Conservation (phyloP, 2,113 vertebrate species). For the Procavia capensis region DNA sequence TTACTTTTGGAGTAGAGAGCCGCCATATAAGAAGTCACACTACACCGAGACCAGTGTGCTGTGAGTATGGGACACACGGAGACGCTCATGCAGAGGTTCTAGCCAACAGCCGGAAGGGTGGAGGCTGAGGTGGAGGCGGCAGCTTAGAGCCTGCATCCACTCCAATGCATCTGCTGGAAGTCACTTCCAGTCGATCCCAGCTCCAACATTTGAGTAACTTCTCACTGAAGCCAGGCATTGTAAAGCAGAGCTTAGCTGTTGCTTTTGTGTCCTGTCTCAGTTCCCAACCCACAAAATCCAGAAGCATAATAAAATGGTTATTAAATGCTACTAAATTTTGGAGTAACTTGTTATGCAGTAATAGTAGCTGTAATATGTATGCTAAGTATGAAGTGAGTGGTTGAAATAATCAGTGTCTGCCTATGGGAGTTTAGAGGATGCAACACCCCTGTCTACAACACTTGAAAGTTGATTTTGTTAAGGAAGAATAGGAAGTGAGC, state of each 20-base stretch:
- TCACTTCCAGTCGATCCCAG: not conserved
- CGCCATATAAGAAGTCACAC: not conserved
- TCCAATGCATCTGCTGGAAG: not conserved
- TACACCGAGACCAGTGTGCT: not conserved
- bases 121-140: not conserved
- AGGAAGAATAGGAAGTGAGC: not conserved
- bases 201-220: not conserved
- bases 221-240: not conserved
- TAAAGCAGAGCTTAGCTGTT: not conserved
- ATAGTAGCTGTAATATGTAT: not conserved
- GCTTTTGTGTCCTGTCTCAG: not conserved
- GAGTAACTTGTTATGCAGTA: not conserved
- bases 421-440: not conserved
- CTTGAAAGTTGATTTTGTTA: no score
- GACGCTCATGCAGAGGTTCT: not conserved
- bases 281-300: not conserved
- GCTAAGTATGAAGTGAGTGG: not conserved
- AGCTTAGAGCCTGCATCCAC: not conserved
- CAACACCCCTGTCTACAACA: not conserved
- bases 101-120: not conserved
- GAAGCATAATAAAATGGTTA: not conserved
- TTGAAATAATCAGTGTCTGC: not conserved
- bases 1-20: not conserved
- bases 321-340: not conserved
- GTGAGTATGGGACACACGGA: not conserved